Evolutionary conservation across 2,797 vertebrate genomes (phyloP), one percentile per base, ranked within the genome.

Genomic region (Zonotrichia albicollis): DNA sequence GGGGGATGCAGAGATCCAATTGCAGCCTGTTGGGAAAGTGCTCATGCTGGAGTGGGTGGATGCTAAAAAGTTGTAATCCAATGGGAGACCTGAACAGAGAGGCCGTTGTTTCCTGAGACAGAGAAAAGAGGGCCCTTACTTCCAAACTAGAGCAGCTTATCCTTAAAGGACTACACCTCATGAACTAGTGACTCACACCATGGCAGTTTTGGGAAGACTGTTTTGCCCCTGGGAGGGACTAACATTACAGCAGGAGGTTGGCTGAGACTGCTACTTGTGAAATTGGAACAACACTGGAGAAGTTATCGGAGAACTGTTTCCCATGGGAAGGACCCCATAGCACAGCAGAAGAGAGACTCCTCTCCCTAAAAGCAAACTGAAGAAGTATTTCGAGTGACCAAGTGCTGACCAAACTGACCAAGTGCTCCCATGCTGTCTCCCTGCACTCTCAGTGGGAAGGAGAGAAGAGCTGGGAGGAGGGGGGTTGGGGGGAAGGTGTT

Each of bases 371-470:
- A 27, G 34, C 15, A 9, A 40, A 79, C 23, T 7, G 27, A 46
- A 27, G 27, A 46, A 55, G 46, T 21, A 38, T 32, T 46, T 65
- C 0, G 1, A 26, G 22, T 27, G 18, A 27, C n/a, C n/a, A n/a
- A n/a, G n/a, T n/a, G n/a, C n/a, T n/a, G n/a, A n/a, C n/a, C 1
- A 1, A 22, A n/a, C 15, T 17, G 15, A 67, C 29, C 13, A 26
- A 46, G 30, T 17, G 13, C n/a, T 2, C 5, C 22, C 17, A 40
- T 1, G 0, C 9, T 13, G 40, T n/a, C 14, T 67, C 18, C 14
- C 22, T 79, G 34, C 0, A 0, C 22, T 67, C 18, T 79, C 1
- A 2, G 11, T 46, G 14, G 18, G 34, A 79, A 40, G 27, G 23
- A 46, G n/a, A 21, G 27, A 46, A 4, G 21, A n/a, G 8, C 42